Evolutionary conservation across 2,888 invertebrate genomes (phyloP).

Genomic region (Erannis defoliaria): DNA sequence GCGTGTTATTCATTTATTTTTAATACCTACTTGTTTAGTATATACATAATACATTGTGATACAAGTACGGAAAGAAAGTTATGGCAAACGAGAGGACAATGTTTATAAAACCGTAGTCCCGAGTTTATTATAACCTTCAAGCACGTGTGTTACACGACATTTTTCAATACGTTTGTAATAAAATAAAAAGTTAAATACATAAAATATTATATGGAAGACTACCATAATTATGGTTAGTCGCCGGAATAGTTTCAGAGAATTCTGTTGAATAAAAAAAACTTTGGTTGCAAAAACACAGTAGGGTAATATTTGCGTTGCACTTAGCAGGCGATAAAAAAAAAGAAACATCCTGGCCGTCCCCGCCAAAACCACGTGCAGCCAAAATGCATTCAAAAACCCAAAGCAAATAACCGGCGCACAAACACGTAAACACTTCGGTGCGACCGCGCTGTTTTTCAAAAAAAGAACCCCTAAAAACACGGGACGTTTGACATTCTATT

Average conservation of each 20-base stretch:
- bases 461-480: constrained; percentile 28
- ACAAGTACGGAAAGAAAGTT: no score
- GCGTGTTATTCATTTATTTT: no score
- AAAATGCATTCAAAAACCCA: constrained; percentile 74
- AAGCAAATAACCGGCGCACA: constrained; percentile 71
- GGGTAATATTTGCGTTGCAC: constrained; percentile 72
- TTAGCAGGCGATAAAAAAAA: constrained; percentile 68
- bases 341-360: constrained; percentile 65
- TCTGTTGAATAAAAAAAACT: constrained; percentile 50
- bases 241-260: constrained; percentile 40
- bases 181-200: no score
- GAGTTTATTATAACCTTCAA: no score
- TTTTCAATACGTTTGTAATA: no score
- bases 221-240: no score
- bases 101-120: no score
- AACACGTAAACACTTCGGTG: constrained; percentile 73
- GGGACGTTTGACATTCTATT: constrained; percentile 33
- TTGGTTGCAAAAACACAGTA: constrained; percentile 54
- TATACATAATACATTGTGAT: no score
- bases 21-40: no score
- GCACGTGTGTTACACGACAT: no score
- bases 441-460: constrained; percentile 45
- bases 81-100: no score
- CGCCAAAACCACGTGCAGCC: constrained; percentile 71
- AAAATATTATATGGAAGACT: no score